phyloP scores from a whole-genome alignment of 2,888 invertebrate species.

The Linyphia triangularis region DNA sequence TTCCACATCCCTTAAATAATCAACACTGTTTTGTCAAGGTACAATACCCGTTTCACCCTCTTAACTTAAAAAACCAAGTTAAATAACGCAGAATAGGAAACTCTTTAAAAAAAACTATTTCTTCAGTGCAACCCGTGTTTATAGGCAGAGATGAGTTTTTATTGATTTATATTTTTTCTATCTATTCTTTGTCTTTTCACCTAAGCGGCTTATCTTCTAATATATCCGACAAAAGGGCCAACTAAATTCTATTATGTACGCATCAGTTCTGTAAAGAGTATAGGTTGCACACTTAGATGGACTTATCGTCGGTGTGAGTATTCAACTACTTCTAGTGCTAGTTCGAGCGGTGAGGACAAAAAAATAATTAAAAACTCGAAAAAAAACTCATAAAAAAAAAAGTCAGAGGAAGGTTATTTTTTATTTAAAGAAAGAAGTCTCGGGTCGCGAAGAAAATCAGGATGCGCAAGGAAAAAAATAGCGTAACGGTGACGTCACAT shows the following conservation, averaged over 20 bases:
- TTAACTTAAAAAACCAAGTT: constrained; percentile 3
- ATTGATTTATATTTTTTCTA: constrained; percentile 55
- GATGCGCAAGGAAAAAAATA: constrained; percentile 21
- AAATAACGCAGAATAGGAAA: constrained; percentile 32
- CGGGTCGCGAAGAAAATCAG: constrained; percentile 48
- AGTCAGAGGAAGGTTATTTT: constrained; percentile 22
- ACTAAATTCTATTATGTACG: constrained; percentile 73
- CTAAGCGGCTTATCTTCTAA: constrained; percentile 73
- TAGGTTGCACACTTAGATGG: constrained; percentile 64
- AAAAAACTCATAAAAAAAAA: constrained; percentile 36
- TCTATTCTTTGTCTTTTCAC: constrained; percentile 21
- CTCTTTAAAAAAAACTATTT: constrained; percentile 56
- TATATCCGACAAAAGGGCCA: constrained; percentile 72
- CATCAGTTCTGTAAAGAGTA: constrained; percentile 56
- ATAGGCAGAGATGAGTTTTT: constrained; percentile 66
- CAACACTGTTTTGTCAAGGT: not conserved
- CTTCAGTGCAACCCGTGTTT: constrained; percentile 41
- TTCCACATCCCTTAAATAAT: not conserved
- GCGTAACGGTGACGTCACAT: constrained; percentile 34
- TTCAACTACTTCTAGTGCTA: constrained; percentile 43
- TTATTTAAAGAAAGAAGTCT: constrained; percentile 16
- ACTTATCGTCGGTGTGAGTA: constrained; percentile 61
- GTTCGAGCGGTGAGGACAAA: not conserved
- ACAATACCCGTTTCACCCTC: not conserved
- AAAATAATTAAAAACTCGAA: not conserved